phyloP scores from a whole-genome alignment of 2,113 vertebrate species.

The Neomonachus schauinslandi region DNA sequence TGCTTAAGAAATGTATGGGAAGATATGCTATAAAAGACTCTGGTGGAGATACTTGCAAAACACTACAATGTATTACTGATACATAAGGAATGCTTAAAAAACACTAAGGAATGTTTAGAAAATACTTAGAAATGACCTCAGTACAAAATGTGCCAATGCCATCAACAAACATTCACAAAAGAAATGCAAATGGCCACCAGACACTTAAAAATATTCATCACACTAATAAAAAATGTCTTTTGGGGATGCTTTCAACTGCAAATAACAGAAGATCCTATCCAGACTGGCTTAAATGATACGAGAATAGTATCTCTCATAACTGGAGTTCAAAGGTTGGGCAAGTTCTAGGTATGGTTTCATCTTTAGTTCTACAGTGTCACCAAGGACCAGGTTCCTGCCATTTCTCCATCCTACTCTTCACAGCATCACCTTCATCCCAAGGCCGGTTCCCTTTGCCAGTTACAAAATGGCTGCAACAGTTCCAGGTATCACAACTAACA shows the following conservation, averaged over 20 bases:
- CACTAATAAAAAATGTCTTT: constrained; percentile 32
- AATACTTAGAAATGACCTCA: constrained; percentile 48
- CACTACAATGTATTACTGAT: constrained; percentile 20
- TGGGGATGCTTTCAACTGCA: not conserved
- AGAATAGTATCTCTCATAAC: constrained; percentile 1
- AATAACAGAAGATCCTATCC: constrained; percentile 4
- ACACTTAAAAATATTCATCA: constrained; percentile 5
- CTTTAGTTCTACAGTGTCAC: not conserved
- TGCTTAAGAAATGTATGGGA: not conserved
- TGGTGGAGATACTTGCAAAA: constrained; percentile 1
- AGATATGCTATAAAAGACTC: constrained; percentile 18
- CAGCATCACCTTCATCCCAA: not conserved
- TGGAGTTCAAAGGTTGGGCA: not conserved
- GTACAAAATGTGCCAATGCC: constrained; percentile 39
- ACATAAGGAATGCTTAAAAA: constrained; percentile 37
- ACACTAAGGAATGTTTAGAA: constrained; percentile 28
- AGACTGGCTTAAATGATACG: constrained; percentile 1
- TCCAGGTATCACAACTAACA: not conserved
- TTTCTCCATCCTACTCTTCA: not conserved
- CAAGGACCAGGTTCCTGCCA: not conserved
- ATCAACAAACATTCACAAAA: constrained; percentile 35
- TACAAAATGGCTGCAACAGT: constrained; percentile 14
- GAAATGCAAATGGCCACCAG: constrained; percentile 15
- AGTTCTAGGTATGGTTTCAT: not conserved
- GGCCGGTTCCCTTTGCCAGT: not conserved